Percentiles rank a stretch among this genome's conserved stretches.
phyloP scores from a whole-genome alignment of 1,140 invertebrate species.

The Listronotus oregonensis region DNA sequence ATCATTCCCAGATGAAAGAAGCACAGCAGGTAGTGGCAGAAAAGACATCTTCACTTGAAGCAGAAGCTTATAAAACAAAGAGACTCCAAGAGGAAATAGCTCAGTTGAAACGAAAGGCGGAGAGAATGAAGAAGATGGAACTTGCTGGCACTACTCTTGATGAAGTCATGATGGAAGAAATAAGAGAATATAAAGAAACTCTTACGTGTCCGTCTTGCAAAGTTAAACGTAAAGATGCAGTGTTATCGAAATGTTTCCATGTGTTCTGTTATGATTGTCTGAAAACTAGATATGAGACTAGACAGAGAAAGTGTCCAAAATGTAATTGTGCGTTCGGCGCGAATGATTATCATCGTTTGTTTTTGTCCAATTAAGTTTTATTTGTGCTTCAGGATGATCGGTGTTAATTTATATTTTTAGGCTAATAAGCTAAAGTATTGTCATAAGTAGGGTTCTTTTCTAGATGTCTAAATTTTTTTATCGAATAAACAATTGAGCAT shows the following conservation, averaged over 20 bases:
- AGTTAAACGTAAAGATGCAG: constrained; percentile 97
- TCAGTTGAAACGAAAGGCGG: constrained; percentile 87
- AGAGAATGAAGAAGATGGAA: constrained; percentile 98
- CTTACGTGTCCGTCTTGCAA: constrained; percentile 99
- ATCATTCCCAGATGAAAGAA: constrained; percentile 96
- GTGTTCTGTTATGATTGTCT: constrained; percentile 99
- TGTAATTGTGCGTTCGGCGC: constrained; percentile 99
- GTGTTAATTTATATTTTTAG: neutral
- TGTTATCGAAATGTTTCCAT: constrained; percentile 99
- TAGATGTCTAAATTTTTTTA: no score
- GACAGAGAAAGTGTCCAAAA: constrained; percentile 98
- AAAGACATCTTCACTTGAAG: constrained; percentile 93
- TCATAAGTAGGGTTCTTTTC: no score
- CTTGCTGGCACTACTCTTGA: constrained; percentile 94
- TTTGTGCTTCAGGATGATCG: neutral
- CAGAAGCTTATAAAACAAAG: constrained; percentile 96
- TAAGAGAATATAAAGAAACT: constrained; percentile 97
- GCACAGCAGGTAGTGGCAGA: constrained; percentile 95
- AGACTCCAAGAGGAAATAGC: constrained; percentile 94
- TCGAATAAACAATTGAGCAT: no score
- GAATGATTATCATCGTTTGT: constrained; percentile 96
- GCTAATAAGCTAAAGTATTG: neutral
- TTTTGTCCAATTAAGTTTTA: constrained; percentile 64
- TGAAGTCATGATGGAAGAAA: constrained; percentile 96
- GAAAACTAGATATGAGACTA: constrained; percentile 97